Evolutionary conservation across 2,113 vertebrate genomes (phyloP).

Genomic region (Mionectes macconnelli): DNA sequence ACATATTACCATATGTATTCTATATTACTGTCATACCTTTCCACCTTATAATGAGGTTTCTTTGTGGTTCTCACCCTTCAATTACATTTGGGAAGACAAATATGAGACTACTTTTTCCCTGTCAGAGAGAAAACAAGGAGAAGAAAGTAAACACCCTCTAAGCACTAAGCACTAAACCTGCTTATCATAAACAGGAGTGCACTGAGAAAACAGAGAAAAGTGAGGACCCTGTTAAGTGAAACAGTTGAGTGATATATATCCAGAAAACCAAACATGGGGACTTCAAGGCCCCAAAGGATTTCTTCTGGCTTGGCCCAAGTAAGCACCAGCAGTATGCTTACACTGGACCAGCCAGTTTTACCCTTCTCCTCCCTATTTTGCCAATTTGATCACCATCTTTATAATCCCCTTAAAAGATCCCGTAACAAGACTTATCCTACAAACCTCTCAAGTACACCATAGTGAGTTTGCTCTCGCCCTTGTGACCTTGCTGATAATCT

Average conservation of each 20-base stretch:
- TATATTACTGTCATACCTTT: background rate
- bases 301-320: background rate
- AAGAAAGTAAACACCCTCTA: background rate
- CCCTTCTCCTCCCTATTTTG: rapidly evolving
- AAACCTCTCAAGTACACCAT: background rate
- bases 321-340: background rate
- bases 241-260: background rate
- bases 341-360: background rate
- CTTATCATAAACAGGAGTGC: background rate
- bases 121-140: background rate
- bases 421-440: background rate
- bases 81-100: background rate
- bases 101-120: background rate
- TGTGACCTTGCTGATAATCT: rapidly evolving
- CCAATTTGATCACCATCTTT: background rate
- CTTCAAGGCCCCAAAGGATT: background rate
- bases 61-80: background rate
- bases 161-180: background rate
- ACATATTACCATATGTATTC: background rate
- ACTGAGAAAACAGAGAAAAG: background rate
- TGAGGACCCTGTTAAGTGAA: background rate
- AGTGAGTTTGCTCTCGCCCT: background rate
- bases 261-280: background rate
- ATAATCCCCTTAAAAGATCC: background rate
- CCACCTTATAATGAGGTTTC: background rate